Evolutionary conservation across 2,888 invertebrate genomes (phyloP).

Genomic region (Pelosia muscerda): DNA sequence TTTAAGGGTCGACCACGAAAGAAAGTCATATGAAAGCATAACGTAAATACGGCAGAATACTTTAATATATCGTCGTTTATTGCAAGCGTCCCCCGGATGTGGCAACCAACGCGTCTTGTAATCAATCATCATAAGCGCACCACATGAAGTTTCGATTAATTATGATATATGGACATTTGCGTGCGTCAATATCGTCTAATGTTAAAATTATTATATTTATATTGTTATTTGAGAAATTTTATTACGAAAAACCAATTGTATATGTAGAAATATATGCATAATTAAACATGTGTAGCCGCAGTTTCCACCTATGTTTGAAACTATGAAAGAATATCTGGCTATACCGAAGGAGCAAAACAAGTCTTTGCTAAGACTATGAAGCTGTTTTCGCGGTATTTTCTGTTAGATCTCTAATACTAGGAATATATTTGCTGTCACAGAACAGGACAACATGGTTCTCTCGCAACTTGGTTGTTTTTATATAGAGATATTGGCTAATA

Average conservation of each 20-base stretch:
- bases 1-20: too few species aligned
- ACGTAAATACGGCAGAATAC: not conserved
- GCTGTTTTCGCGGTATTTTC: not conserved
- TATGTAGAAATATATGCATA: too few species aligned
- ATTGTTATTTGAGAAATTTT: not conserved
- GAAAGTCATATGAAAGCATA: too few species aligned
- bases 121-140: constrained; percentile 49
- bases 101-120: constrained; percentile 20
- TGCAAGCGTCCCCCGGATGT: constrained; percentile 27
- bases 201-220: not conserved
- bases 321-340: not conserved
- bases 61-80: constrained; percentile 15
- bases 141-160: constrained; percentile 53
- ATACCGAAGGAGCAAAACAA: not conserved
- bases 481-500: not conserved
- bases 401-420: not conserved
- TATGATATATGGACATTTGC: constrained; percentile 47
- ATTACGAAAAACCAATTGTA: not conserved
- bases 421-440: not conserved
- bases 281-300: too few species aligned
- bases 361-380: not conserved
- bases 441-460: not conserved
- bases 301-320: not conserved
- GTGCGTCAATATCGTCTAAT: not conserved
- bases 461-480: not conserved